Percentiles rank a stretch among this genome's conserved stretches.
Evolutionary conservation across 2,113 vertebrate species (phyloP).

Genomic region (Psittacus erithacus): DNA sequence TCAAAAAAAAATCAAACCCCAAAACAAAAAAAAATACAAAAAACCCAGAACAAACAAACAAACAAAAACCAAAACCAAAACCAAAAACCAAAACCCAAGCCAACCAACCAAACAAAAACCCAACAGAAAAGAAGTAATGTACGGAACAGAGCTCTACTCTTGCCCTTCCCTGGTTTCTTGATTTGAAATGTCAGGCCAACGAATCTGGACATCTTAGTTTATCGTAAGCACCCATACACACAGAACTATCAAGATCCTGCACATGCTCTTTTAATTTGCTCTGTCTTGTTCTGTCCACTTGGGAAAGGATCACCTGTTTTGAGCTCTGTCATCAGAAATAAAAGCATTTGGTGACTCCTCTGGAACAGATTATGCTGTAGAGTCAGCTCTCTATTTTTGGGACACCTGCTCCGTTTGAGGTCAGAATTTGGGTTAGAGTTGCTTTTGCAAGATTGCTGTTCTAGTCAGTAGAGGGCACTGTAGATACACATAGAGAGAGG

Average conservation of each 20-base stretch:
- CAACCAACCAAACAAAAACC: not conserved
- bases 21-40: accelerated
- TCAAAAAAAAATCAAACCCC: not conserved
- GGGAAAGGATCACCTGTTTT: not conserved
- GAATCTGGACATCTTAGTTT: not conserved
- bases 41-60: no score
- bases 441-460: not conserved
- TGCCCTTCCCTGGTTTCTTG: not conserved
- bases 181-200: not conserved
- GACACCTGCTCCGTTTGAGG: not conserved
- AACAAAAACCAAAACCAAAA: no score
- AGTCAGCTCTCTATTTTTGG: not conserved
- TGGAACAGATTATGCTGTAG: not conserved
- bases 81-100: no score
- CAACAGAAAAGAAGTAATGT: not conserved
- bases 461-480: not conserved
- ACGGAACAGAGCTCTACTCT: constrained; percentile 11
- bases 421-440: not conserved
- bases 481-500: not conserved
- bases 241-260: not conserved
- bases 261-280: accelerated
- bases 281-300: not conserved
- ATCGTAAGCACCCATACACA: not conserved
- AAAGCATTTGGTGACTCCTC: not conserved
- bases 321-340: not conserved